phyloP scores from a whole-genome alignment of 2,888 invertebrate species.

The Ophion costatus region DNA sequence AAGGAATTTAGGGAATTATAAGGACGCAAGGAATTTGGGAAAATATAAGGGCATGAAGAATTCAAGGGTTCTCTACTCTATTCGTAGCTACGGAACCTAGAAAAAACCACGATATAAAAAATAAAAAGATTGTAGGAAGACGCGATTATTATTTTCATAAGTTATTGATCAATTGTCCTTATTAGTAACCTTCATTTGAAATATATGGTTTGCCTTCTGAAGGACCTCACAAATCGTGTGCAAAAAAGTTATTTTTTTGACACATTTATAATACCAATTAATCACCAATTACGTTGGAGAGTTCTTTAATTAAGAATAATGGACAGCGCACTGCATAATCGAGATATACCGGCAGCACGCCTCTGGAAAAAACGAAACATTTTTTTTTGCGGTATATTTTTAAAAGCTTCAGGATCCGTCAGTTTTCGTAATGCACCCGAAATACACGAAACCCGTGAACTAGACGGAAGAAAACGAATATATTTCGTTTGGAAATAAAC shows the following conservation, averaged over 20 bases:
- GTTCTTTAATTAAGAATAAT: not conserved
- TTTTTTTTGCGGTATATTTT: not conserved
- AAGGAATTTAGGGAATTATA: too few relatives aligned
- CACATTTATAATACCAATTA: not conserved
- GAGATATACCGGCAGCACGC: slow-evolving; percentile 1
- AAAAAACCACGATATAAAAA: not conserved
- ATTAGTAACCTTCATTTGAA: not conserved
- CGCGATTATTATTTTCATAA: not conserved
- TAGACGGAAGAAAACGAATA: not conserved
- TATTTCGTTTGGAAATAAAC: not conserved
- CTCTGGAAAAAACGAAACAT: not conserved
- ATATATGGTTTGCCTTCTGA: not conserved
- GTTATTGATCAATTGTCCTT: not conserved
- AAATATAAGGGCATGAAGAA: not conserved
- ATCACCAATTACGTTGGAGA: slow-evolving; percentile 2
- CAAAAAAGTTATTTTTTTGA: not conserved
- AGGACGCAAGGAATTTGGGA: too few relatives aligned
- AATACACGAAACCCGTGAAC: not conserved
- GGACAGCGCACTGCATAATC: not conserved
- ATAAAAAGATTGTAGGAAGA: not conserved
- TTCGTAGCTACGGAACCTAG: not conserved
- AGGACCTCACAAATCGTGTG: not conserved
- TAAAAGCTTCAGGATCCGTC: not conserved
- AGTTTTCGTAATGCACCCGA: not conserved
- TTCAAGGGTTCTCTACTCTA: not conserved